Percentiles rank a stretch among this genome's conserved stretches.
phyloP scores from a whole-genome alignment of 2,888 invertebrate genomes.

The Malthinus seriepunctatus region DNA sequence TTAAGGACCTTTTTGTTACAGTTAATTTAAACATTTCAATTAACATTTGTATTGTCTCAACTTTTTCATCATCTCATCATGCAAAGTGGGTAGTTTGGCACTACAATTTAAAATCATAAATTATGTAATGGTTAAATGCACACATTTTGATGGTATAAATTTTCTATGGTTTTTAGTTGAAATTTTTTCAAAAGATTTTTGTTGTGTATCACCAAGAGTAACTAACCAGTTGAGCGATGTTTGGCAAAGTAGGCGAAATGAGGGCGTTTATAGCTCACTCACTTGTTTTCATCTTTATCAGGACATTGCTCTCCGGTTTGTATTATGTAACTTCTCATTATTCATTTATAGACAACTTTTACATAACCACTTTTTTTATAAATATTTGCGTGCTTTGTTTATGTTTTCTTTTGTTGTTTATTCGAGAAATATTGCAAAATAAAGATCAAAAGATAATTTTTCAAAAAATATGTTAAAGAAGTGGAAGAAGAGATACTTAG shows the following conservation, averaged over 20 bases:
- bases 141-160: neutral
- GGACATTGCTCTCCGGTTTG: slow-evolving; percentile 18
- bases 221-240: slow-evolving; percentile 14
- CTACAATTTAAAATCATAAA: no score
- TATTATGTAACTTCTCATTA: slow-evolving; percentile 11
- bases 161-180: neutral
- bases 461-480: no score
- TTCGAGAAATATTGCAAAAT: no score
- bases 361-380: neutral
- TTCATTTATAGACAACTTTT: slow-evolving; percentile 8
- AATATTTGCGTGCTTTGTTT: neutral
- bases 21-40: no score
- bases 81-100: no score
- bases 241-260: slow-evolving; percentile 11
- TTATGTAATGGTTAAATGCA: no score
- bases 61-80: no score
- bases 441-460: no score
- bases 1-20: no score
- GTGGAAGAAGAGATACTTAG: no score
- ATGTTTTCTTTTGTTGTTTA: no score
- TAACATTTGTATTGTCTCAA: no score
- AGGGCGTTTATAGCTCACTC: slow-evolving; percentile 13
- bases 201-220: neutral
- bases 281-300: slow-evolving; percentile 9
- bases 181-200: slow-evolving; percentile 1